phyloP scores from a whole-genome alignment of 2,888 invertebrate species.

The Microplitis manilae region DNA sequence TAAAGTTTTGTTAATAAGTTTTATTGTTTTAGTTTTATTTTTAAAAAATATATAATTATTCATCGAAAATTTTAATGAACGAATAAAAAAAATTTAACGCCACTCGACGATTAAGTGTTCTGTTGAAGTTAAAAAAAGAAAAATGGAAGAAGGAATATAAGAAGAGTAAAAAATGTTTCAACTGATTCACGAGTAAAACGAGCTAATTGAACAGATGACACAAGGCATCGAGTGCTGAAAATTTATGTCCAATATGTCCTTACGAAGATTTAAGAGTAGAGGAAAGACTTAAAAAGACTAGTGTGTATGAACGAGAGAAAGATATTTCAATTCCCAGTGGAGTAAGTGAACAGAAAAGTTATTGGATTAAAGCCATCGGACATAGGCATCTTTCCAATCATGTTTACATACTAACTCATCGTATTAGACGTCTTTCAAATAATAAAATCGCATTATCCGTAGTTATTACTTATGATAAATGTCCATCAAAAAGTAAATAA shows the following conservation, averaged over 20 bases:
- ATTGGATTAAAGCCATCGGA: slow-evolving; percentile 35
- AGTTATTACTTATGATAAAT: slow-evolving; percentile 1
- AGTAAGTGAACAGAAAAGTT: slow-evolving; percentile 17
- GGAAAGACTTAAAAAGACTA: not conserved
- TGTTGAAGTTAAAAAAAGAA: not conserved
- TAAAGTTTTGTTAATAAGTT: too few relatives aligned
- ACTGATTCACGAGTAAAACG: slow-evolving; percentile 10
- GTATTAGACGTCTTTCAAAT: not conserved
- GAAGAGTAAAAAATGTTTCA: not conserved
- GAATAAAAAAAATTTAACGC: not conserved
- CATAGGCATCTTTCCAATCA: slow-evolving; percentile 32
- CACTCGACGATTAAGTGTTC: not conserved
- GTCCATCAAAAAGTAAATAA: too few relatives aligned
- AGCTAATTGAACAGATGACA: slow-evolving; percentile 36
- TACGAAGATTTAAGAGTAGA: slow-evolving; percentile 20
- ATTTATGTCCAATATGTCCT: slow-evolving; percentile 39
- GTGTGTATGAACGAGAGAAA: slow-evolving; percentile 15
- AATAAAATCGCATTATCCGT: slow-evolving; percentile 1
- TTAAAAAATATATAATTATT: too few relatives aligned
- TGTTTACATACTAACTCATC: slow-evolving; percentile 34
- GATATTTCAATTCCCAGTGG: not conserved
- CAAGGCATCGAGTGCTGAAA: slow-evolving; percentile 26
- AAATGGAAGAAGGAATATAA: not conserved
- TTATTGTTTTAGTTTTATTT: too few relatives aligned
- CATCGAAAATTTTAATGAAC: not conserved